phyloP scores from a whole-genome alignment of 2,888 invertebrate genomes.

The Cheilosia soror region DNA sequence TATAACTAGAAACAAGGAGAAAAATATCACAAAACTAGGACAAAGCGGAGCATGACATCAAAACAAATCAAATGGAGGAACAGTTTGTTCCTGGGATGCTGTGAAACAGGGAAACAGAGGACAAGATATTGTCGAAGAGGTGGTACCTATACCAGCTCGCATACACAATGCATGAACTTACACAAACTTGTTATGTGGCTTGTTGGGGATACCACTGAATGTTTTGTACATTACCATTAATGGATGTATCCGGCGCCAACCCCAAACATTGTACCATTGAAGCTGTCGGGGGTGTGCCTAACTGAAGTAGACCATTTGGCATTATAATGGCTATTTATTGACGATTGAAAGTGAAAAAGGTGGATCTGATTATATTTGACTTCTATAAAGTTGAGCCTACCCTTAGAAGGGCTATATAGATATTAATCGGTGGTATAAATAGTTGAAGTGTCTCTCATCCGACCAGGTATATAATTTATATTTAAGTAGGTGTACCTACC shows the following conservation, averaged over 20 bases:
- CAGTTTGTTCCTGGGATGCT: slow-evolving; percentile 9
- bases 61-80: slow-evolving; percentile 53
- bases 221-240: slow-evolving; percentile 71
- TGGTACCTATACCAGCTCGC: slow-evolving; percentile 8
- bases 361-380: slow-evolving; percentile 44
- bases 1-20: slow-evolving; percentile 13
- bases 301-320: slow-evolving; percentile 46
- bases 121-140: slow-evolving; percentile 29
- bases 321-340: slow-evolving; percentile 65
- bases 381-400: slow-evolving; percentile 20
- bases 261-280: slow-evolving; percentile 9
- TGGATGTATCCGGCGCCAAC: slow-evolving; percentile 64
- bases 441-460: background rate
- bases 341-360: slow-evolving; percentile 50
- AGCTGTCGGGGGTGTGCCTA: slow-evolving; percentile 4
- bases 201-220: slow-evolving; percentile 71
- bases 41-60: slow-evolving; percentile 48
- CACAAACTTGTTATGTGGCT: slow-evolving; percentile 69
- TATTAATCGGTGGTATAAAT: slow-evolving; percentile 38
- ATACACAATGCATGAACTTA: slow-evolving; percentile 53
- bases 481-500: background rate
- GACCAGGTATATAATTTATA: background rate
- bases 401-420: slow-evolving; percentile 35
- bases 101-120: background rate
- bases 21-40: slow-evolving; percentile 10